Evolutionary conservation across 2,888 invertebrate genomes (phyloP), one percentile per base, ranked within the genome.

Genomic region (Mythimna loreyi): DNA sequence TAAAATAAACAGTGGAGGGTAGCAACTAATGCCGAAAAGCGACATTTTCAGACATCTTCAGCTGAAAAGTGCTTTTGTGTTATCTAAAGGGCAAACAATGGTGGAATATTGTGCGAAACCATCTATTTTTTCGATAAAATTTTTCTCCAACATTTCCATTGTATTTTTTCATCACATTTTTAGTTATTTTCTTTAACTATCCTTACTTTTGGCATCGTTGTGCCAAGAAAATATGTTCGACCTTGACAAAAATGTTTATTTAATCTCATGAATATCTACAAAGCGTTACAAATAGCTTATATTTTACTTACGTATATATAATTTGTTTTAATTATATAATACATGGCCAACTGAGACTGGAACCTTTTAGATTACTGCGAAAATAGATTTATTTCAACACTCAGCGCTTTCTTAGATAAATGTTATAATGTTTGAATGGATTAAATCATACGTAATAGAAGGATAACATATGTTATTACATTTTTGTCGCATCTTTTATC

Each of bases 271-370:
- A 64, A 72, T 66, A 63, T 59, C 19, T 60, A 25, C n/a, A n/a
- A n/a, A 67, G n/a, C 47, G 8, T 28, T 50, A 61, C 63, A 62
- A 58, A 61, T 25, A 53, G 33, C 49, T 21, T 43, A 61, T 58
- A 63, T 47, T 74, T 71, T 50, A 67, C 50, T 78, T 75, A 67
- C 65, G 67, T 75, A 57, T 7, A 45, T 25, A 70, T 55, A 53
- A 68, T 53, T 13, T 16, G 36, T 50, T 58, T 65, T 68, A 66
- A 75, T 75, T 33, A 60, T 79, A n/a, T 64, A 66, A 43, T 56
- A 72, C 61, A 64, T 36, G 33, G 66, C 68, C 66, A 80, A 80
- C 60, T 71, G 55, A 74, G 58, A 50, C 66, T 47, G 43, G 23
- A 73, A 67, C 55, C 61, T 71, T 80, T 67, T 57, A 53, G 49